Evolutionary conservation across 2,888 invertebrate species (phyloP).

Genomic region (Chrysina gloriosa): DNA sequence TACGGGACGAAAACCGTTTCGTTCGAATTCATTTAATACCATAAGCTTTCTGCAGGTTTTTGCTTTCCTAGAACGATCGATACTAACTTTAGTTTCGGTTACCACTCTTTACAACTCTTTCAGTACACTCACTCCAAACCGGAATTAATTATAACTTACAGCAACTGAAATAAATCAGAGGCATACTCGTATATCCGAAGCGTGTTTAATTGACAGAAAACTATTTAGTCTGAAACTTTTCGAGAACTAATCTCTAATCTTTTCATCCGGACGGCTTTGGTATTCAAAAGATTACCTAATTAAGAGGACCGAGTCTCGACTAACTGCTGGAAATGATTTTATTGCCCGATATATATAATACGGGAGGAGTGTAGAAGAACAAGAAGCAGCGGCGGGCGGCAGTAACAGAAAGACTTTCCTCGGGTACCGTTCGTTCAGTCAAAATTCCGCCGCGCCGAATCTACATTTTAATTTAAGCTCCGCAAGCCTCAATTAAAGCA

Average conservation of each 20-base stretch:
- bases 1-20: too few relatives aligned
- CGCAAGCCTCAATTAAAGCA: constrained; percentile 49
- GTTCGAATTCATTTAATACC: too few relatives aligned
- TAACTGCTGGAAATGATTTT: constrained; percentile 52
- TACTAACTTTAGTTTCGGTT: too few relatives aligned
- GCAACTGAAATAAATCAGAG: too few relatives aligned
- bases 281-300: constrained; percentile 29
- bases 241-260: constrained; percentile 27
- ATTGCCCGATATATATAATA: constrained; percentile 51
- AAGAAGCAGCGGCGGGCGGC: neutral
- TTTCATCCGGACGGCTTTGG: constrained; percentile 19
- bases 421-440: constrained; percentile 55
- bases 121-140: too few relatives aligned
- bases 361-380: constrained; percentile 3
- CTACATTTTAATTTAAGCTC: constrained; percentile 61
- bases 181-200: neutral
- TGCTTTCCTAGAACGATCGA: too few relatives aligned
- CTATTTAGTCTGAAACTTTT: constrained; percentile 15
- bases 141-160: too few relatives aligned
- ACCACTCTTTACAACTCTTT: too few relatives aligned
- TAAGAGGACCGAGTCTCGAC: constrained; percentile 26
- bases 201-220: constrained; percentile 11
- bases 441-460: constrained; percentile 56
- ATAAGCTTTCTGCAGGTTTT: too few relatives aligned
- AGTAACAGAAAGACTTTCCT: too few relatives aligned